Base-by-base conservation (phyloP, 2,888 invertebrate species). In the Drosophila kuntzei region DNA sequence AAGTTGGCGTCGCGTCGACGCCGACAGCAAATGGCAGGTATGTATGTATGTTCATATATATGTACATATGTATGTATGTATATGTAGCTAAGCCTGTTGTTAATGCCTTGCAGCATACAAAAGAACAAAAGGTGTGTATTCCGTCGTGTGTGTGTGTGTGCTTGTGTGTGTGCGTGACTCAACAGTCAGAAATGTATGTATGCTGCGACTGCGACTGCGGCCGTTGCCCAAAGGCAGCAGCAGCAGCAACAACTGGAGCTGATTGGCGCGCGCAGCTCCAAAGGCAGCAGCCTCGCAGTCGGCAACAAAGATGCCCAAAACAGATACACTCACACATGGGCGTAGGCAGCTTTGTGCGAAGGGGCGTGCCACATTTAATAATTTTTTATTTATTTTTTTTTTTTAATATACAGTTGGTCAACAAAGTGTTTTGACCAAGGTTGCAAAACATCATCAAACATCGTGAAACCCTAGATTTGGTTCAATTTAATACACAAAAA, bases 101-200 rank as follows among this genome's bases (percentile, higher is more conserved):
- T 72, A 77, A 67, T 77, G 69, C 78, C 78, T 70, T 70, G 68
- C 71, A 83, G 70, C 71, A 76, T 69, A 85, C 74, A 76, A 79
- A 78, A 82, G 68, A 88, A 88, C 76, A 86, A 86, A 86, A 76
- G 87, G 71, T 83, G 73, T 74, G 73, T 63, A 53, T 51, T 29
- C 34, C 44, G 46, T 55, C 9, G 36, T 62, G 29, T 37, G 41
- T 29, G 12, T 14, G 12, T 43, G 18, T 65, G 39, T 69, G 44
- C 44, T 46, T 47, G 47, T 68, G 29, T 73, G 53, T 71, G 44
- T 71, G 57, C 75, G 73, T 83, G 89, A 83, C 84, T 88, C 82
- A 83, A 73, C 71, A 73, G 37, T 58, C 62, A 86, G 58, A 60
- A 61, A 88, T 88, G 81, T 63, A 88, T 88, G 81, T 70, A 53